Conservation (phyloP, 1,140 invertebrate species). For the Batillaria attramentaria region DNA sequence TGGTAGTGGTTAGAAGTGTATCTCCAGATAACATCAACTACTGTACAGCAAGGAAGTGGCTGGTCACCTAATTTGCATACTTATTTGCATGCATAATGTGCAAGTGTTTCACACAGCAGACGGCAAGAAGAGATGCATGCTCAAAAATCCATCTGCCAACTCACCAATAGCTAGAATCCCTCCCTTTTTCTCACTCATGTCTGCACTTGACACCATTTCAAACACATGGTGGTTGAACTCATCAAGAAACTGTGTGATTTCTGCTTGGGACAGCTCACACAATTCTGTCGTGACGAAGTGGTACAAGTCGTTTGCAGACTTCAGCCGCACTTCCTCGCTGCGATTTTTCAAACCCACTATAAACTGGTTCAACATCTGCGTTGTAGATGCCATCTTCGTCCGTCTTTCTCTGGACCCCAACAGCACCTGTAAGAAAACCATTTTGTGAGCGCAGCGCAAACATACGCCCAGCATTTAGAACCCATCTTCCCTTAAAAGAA, state of each 20-base stretch:
- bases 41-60: no score
- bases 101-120: no score
- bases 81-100: no score
- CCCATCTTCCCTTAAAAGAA: no score
- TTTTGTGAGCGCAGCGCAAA: no score
- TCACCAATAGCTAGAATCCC: constrained; percentile 93
- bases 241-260: constrained; percentile 91
- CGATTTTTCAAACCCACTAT: constrained; percentile 83
- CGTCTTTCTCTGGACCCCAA: no score
- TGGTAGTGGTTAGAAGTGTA: no score
- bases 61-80: no score
- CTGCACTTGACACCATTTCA: constrained; percentile 93
- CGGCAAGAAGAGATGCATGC: no score
- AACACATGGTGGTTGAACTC: constrained; percentile 97
- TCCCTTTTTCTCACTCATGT: constrained; percentile 95
- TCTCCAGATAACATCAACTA: no score
- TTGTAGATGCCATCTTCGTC: not conserved
- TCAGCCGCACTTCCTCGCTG: constrained; percentile 86
- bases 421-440: no score
- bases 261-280: constrained; percentile 88
- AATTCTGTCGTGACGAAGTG: constrained; percentile 94
- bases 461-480: no score
- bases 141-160: not conserved
- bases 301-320: constrained; percentile 89
- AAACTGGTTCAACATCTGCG: constrained; percentile 25